Evolutionary conservation across 1,140 invertebrate genomes (phyloP), one percentile per base, ranked within the genome.

Genomic region (Lepidurus packardi): DNA sequence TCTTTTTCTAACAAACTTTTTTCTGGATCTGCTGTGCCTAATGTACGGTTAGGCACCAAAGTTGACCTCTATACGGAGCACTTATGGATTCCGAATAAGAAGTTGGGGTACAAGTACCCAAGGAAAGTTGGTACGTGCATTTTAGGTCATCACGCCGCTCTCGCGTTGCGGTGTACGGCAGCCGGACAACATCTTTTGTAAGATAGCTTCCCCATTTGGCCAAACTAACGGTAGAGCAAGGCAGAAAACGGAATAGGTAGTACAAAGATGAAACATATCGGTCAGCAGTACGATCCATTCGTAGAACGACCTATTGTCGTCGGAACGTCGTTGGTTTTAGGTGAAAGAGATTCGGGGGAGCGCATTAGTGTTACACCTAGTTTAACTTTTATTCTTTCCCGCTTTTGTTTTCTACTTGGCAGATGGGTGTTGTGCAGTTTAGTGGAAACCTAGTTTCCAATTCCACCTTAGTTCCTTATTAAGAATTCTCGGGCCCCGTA

Each of bases 401-500:
- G 16, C 21, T 65, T 65, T 65, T 65, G 16, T 47, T 47, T 47
- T 47, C 10, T 65, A 21, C 21, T 65, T 13, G 53, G 13, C 53
- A 16, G 21, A 65, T 65, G 53, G 53, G 16, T 65, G 7, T 1
- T 16, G 53, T 65, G 53, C 53, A 65, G 2, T 65, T n/a, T 13
- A 65, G 53, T 65, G 16, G 53, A 65, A 65, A 7, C 53, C 53
- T 65, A 65, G 53, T 65, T 65, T 65, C 53, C 16, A 7, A 65
- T 65, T 65, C 53, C 53, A 65, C 53, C 53, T 13, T n/a, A 21
- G 16, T 11, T 21, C 53, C 53, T 65, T 21, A 65, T 65, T 65
- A 65, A 65, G 53, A 21, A 13, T 65, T 65, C 53, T 65, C 53
- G 53, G 53, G 53, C 53, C 53, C 53, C 53, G 21, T 65, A 65